Evolutionary conservation across 2,797 vertebrate species (phyloP).

Genomic region (Clarias laeviceps): DNA sequence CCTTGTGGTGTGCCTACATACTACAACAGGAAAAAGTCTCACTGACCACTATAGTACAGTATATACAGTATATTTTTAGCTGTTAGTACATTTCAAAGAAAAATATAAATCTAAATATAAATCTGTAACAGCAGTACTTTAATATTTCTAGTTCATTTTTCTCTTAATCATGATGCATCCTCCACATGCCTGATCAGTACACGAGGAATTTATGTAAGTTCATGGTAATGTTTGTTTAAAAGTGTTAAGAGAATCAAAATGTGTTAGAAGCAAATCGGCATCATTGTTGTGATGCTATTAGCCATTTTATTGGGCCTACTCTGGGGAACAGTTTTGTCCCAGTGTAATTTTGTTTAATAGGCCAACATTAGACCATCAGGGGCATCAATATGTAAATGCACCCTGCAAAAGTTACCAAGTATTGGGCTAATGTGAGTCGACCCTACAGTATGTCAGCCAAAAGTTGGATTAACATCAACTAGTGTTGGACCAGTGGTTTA

Average conservation of each 20-base stretch:
- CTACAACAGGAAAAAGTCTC: neutral
- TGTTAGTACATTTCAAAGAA: neutral
- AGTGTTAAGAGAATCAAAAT: neutral
- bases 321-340: neutral
- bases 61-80: neutral
- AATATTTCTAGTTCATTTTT: neutral
- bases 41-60: too few relatives aligned
- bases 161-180: neutral
- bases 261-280: too few relatives aligned
- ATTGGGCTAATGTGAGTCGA: neutral
- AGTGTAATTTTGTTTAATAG: neutral
- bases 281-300: too few relatives aligned
- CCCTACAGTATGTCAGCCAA: neutral
- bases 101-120: neutral
- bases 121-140: neutral
- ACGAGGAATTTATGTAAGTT: too few relatives aligned
- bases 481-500: neutral
- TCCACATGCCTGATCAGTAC: neutral
- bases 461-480: neutral
- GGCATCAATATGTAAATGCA: neutral
- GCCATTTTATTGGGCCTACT: neutral
- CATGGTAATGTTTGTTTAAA: neutral
- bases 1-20: constrained; percentile 53
- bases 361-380: too few relatives aligned
- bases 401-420: neutral